phyloP scores from a whole-genome alignment of 2,797 vertebrate species.

The Myiotriccus ornatus region DNA sequence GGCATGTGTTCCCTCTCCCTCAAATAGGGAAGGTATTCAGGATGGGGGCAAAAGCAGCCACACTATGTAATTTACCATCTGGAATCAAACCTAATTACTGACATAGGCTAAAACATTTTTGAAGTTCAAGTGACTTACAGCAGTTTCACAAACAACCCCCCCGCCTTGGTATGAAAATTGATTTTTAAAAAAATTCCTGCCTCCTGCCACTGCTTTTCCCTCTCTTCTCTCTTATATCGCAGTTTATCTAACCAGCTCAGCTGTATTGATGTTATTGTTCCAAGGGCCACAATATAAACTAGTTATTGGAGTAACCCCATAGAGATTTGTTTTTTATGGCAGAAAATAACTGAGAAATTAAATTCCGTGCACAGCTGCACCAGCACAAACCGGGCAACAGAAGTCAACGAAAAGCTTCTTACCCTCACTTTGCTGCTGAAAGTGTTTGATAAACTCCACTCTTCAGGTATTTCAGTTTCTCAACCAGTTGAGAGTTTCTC shows the following conservation, averaged over 20 bases:
- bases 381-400: neutral
- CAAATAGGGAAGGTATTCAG: neutral
- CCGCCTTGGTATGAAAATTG: neutral
- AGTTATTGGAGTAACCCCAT: neutral
- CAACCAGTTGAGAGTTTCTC: neutral
- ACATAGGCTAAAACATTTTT: neutral
- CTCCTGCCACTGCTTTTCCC: neutral
- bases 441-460: neutral
- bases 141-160: neutral
- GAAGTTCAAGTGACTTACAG: neutral
- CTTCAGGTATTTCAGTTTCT: neutral
- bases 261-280: neutral
- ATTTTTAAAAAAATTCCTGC: neutral
- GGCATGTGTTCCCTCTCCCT: neutral
- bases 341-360: neutral
- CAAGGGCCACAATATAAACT: neutral
- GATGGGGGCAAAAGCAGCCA: neutral
- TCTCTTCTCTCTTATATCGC: neutral
- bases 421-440: neutral
- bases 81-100: neutral
- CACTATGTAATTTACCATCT: neutral
- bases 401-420: neutral
- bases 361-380: neutral
- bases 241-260: neutral
- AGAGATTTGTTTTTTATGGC: neutral